A percentile compares a stretch with the other conserved stretches of the same genome.
phyloP scores from a whole-genome alignment of 2,113 vertebrate genomes.

The Carettochelys insculpta region DNA sequence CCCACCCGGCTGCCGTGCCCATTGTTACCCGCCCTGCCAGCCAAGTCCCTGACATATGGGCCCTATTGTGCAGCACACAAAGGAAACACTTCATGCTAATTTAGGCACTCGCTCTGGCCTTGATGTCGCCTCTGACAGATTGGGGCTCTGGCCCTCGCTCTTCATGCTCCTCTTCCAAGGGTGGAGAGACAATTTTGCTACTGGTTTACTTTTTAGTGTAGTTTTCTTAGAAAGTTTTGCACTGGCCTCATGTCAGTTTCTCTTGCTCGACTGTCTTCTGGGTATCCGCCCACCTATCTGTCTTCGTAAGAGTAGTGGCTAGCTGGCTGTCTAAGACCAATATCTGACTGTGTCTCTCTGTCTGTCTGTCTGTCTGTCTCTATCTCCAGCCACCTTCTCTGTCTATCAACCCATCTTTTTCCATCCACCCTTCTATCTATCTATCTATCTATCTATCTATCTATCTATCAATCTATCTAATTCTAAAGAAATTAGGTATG shows the following conservation, averaged over 20 bases:
- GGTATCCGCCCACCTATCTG: neutral
- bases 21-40: constrained; percentile 7
- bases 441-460: too few relatives aligned
- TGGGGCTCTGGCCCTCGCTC: constrained; percentile 5
- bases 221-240: neutral
- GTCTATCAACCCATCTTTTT: rapidly evolving
- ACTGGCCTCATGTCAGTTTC: neutral
- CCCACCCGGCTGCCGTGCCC: neutral
- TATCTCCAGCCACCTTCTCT: too few relatives aligned
- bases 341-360: too few relatives aligned
- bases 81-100: constrained; percentile 46
- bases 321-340: neutral
- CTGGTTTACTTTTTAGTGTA: neutral
- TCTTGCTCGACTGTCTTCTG: too few relatives aligned
- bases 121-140: constrained; percentile 22
- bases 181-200: neutral
- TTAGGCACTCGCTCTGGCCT: constrained; percentile 27
- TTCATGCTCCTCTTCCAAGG: neutral
- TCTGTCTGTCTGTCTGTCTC: neutral
- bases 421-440: too few relatives aligned
- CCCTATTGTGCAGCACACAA: constrained; percentile 54
- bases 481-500: too few relatives aligned
- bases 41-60: constrained; percentile 58
- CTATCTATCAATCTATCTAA: too few relatives aligned
- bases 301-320: neutral